Base-by-base conservation (phyloP, 2,888 invertebrate species). In the Dolomedes plantarius region DNA sequence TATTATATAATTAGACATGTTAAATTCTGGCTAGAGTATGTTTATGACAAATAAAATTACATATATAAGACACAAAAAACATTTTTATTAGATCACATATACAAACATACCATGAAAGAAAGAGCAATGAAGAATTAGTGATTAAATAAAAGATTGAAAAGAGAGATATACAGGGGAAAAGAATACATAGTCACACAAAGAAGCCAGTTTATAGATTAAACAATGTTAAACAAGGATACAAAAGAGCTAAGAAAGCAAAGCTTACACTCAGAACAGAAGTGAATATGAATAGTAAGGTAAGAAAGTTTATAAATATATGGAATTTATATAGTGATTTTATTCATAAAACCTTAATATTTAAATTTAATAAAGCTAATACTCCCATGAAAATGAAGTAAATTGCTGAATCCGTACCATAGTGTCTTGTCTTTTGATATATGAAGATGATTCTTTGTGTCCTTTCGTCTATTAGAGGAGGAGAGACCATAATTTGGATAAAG, bases 401-500 rank as follows among this genome's bases (percentile, higher is more conserved):
- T 65, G 73, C 72, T 85, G 73, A 74, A 65, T 78, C 78, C 85
- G 78, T 85, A 85, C 85, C 85, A 65, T 78, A 67, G 78, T 56
- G 27, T 85, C 85, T 67, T 85, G 85, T 85, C 85, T 85, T 85
- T 85, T 85, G 74, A 75, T 39, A 78, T 78, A 32, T 74, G 78
- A 85, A 27, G 85, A 41, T 62, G 78, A 56, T 65, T 85, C 85
- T 85, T 85, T 85, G 71, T 71, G 23, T 69, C 78, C 78, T 85
- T 85, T 85, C 56, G 85, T 78, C 85, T 85, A 85, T 65, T 85
- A 73, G 77, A 85, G 78, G n/a, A n/a, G n/a, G 73, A 83, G 77
- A 83, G 83, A 83, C 83, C 77, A 85, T 85, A 85, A 83, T 85
- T 78, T 85, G 78, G 85, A 73, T 85, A 85, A 36, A 85, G 78